These are phyloP conservation scores for Cnemophilus loriae DNA, from an alignment of 2,113 vertebrate species.

Conservation along the genomic window DNA sequence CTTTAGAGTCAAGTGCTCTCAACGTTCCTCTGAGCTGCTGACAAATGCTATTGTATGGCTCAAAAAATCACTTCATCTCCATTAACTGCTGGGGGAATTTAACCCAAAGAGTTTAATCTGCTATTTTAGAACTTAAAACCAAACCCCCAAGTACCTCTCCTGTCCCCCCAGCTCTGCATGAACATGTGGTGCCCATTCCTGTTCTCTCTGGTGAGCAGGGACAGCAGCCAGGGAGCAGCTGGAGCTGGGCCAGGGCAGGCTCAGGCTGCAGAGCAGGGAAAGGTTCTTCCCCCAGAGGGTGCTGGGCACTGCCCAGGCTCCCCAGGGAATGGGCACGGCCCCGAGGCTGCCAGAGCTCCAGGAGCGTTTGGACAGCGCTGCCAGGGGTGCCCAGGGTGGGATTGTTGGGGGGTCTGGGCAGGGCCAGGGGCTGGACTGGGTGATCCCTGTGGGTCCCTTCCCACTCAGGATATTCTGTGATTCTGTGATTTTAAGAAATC, in stretches of 20 bases:
- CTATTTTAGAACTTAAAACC: not conserved
- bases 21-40: not conserved
- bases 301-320: not conserved
- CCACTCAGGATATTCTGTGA: fast-evolving
- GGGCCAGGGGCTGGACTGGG: not conserved
- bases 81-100: not conserved
- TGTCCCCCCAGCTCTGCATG: not conserved
- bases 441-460: fast-evolving
- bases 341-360: not conserved
- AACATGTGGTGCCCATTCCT: not conserved
- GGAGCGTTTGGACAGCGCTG: not conserved
- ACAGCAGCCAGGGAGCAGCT: fast-evolving
- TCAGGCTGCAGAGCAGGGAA: fast-evolving
- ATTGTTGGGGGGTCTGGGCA: not conserved
- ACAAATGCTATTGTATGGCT: not conserved
- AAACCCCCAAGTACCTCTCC: not conserved
- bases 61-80: not conserved
- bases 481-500: not conserved
- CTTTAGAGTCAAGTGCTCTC: not conserved
- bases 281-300: not conserved
- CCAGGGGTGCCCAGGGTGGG: not conserved
- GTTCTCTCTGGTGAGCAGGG: not conserved
- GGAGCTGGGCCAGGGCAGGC: not conserved
- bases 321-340: not conserved
- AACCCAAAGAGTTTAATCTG: not conserved